A percentile compares a stretch with the other conserved stretches of the same genome.
Conservation (phyloP, 2,113 vertebrate species). For the Phalacrocorax aristotelis region DNA sequence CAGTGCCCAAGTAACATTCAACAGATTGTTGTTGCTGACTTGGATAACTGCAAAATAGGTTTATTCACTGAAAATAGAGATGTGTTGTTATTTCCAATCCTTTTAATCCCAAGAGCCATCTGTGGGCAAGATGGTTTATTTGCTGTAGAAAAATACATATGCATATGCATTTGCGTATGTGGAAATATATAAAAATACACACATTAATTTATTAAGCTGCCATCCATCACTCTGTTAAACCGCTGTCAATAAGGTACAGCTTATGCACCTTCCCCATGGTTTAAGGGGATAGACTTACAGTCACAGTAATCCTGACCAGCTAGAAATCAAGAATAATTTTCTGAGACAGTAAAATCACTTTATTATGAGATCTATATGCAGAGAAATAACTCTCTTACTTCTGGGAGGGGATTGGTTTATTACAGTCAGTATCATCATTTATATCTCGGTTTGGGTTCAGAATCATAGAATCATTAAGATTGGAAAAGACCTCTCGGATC, state of each 20-base stretch:
- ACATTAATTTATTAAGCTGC: background rate
- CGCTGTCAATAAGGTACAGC: background rate
- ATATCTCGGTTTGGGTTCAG: background rate
- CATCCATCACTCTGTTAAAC: background rate
- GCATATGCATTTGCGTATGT: background rate
- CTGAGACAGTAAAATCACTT: background rate
- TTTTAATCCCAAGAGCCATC: conserved; percentile 22
- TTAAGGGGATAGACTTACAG: background rate
- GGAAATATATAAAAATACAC: background rate
- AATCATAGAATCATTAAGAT: too few species aligned
- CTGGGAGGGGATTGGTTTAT: background rate
- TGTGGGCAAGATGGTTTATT: background rate
- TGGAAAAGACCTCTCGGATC: too few species aligned
- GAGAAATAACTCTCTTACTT: background rate
- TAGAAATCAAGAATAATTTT: background rate
- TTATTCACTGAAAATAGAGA: background rate
- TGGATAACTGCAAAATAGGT: conserved; percentile 81
- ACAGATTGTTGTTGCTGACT: conserved; percentile 84
- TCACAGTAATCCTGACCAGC: background rate
- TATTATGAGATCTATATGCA: background rate
- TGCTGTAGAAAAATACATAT: background rate
- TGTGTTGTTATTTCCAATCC: background rate
- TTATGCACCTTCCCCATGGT: background rate
- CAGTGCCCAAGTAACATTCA: conserved; percentile 85
- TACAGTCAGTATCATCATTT: background rate